Percentiles rank a stretch among this genome's conserved stretches.
Conservation (phyloP, 2,888 invertebrate genomes). For the Mythimna lalbum region DNA sequence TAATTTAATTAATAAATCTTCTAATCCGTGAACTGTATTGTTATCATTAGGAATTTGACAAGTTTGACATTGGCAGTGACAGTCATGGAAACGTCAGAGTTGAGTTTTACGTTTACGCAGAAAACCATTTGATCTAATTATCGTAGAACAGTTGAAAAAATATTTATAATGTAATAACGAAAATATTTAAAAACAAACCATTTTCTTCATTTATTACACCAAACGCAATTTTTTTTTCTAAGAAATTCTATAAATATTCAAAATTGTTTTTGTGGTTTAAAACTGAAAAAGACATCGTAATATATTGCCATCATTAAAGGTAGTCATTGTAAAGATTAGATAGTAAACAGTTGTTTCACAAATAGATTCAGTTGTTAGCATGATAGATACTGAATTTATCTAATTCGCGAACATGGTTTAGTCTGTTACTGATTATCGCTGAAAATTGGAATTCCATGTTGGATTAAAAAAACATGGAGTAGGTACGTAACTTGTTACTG, state of each 20-base stretch:
- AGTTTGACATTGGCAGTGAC: constrained; percentile 26
- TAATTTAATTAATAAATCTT: constrained; percentile 64
- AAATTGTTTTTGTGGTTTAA: background rate
- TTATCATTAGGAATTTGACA: constrained; percentile 9
- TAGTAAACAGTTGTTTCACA: constrained; percentile 20
- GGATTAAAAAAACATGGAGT: background rate
- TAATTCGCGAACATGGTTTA: constrained; percentile 24
- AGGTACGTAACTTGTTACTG: background rate
- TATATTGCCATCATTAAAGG: background rate
- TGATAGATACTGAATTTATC: constrained; percentile 17
- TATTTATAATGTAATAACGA: too few relatives aligned
- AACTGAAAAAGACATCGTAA: background rate
- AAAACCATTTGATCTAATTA: too few relatives aligned
- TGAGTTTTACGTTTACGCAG: constrained; percentile 20
- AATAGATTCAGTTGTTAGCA: background rate
- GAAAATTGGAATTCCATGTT: constrained; percentile 4
- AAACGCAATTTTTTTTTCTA: too few relatives aligned
- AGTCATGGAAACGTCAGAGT: constrained; percentile 13
- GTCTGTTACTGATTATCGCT: constrained; percentile 28
- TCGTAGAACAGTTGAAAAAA: too few relatives aligned
- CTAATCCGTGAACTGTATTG: constrained; percentile 10
- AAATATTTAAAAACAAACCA: too few relatives aligned
- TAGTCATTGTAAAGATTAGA: constrained; percentile 46
- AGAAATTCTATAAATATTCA: too few relatives aligned
- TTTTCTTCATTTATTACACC: too few relatives aligned